These are phyloP conservation scores for Antitype chi DNA, from an alignment of 2,888 invertebrate genomes.

Conservation along the genomic window DNA sequence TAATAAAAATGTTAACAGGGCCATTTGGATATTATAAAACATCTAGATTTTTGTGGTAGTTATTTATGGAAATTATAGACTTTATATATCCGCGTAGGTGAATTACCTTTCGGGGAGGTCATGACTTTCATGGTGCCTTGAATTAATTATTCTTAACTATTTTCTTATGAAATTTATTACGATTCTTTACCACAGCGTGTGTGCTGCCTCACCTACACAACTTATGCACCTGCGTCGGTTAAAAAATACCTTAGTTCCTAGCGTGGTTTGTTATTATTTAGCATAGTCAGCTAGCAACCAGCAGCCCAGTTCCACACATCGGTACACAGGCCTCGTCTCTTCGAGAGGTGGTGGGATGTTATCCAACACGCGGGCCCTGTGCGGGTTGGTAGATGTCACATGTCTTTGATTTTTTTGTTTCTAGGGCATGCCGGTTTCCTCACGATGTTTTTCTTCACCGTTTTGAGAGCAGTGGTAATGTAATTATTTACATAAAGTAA, in stretches of 20 bases:
- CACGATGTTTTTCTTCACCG: too few relatives aligned
- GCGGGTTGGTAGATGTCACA: too few relatives aligned
- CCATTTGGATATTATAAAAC: neutral
- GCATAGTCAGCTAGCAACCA: too few relatives aligned
- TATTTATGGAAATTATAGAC: slow-evolving; percentile 14
- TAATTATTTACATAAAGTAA: too few relatives aligned
- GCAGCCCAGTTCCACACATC: too few relatives aligned
- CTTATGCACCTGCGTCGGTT: neutral
- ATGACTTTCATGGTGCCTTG: neutral
- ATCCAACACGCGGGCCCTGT: too few relatives aligned
- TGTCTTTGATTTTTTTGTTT: too few relatives aligned
- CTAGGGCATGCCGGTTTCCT: too few relatives aligned
- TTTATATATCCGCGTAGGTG: neutral
- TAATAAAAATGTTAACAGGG: slow-evolving; percentile 29
- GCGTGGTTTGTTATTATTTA: too few relatives aligned
- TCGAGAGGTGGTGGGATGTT: too few relatives aligned
- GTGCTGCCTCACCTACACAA: neutral
- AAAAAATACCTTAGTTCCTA: neutral
- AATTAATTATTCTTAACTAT: neutral
- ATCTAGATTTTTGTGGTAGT: slow-evolving; percentile 1
- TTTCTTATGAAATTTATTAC: neutral
- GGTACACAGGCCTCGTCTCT: too few relatives aligned
- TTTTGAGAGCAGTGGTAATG: too few relatives aligned
- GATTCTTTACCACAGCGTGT: neutral
- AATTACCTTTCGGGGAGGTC: neutral